Evolutionary conservation across 2,113 vertebrate species (phyloP), one percentile per base, ranked within the genome.

Genomic region (Choloepus hoffmanni): DNA sequence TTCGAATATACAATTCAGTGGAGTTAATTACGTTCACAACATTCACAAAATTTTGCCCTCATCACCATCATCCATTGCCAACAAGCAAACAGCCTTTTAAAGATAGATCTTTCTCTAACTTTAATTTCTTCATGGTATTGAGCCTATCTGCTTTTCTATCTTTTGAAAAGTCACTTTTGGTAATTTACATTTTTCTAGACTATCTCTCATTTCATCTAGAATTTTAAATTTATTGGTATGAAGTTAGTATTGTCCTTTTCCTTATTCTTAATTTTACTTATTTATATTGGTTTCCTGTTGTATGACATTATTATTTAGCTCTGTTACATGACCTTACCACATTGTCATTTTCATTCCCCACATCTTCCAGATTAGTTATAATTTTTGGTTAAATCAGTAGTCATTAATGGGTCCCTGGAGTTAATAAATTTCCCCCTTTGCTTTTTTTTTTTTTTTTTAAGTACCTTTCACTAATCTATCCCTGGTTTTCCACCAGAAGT

Each of bases 221-320:
- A 76, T 19, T 83, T 92, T 62, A 79, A 53, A 79, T 50, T 28
- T 77, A n/a, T 79, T 88, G 36, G 3, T 65, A 77, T 72, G 73
- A 85, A 77, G 67, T 85, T 58, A 84, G 2, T 89, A 77, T 89
- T 76, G 45, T 50, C 26, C 6, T 0, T 70, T 73, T 65, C 23
- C 30, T 79, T 72, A 72, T 40, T 68, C 67, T 60, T 90, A 53
- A 74, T 81, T 95, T 88, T 53, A 48, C 15, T 58, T 83, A 68
- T 53, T 81, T 73, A 12, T 58, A 90, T 83, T 70, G 65, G 11
- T 79, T 95, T 96, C 88, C 93, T 86, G n/a, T 90, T 82, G 68
- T 78, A 50, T n/a, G 65, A 92, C 24, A 30, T n/a, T 82, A 65
- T 74, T 73, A 84, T 36, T 85, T 73, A 45, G n/a, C 4, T 88